Conservation (phyloP, 2,113 vertebrate genomes). For the Barnardius zonarius region DNA sequence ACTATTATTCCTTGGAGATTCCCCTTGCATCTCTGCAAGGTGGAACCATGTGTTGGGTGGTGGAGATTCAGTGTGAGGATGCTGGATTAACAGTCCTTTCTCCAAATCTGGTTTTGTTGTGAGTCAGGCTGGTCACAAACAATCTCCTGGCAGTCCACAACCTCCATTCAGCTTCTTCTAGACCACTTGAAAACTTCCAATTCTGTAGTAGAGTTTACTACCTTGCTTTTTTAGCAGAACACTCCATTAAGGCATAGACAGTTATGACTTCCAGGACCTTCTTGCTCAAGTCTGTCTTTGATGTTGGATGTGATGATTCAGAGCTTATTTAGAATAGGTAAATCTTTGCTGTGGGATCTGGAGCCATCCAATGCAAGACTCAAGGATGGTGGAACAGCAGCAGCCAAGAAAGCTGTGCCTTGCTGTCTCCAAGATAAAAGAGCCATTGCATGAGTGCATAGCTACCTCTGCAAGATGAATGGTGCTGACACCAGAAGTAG, state of each 20-base stretch:
- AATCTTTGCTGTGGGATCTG: background rate
- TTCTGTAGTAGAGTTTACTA: background rate
- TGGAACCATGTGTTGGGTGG: background rate
- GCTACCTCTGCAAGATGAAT: background rate
- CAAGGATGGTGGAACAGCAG: background rate
- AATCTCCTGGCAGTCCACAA: background rate
- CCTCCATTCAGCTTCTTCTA: background rate
- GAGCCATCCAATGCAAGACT: background rate
- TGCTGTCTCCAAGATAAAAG: background rate
- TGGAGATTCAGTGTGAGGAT: background rate
- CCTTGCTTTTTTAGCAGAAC: background rate
- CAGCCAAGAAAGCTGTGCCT: background rate
- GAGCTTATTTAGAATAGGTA: background rate
- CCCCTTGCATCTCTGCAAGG: background rate
- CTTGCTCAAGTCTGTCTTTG: background rate
- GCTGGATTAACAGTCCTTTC: background rate
- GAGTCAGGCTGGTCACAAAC: background rate
- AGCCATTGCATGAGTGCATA: background rate
- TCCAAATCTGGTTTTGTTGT: background rate
- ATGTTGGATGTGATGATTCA: background rate
- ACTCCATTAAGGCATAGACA: background rate
- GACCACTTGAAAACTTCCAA: background rate
- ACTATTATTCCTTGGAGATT: background rate
- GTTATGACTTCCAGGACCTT: background rate
- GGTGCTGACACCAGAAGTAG: background rate